These are phyloP conservation scores for Cantharis lateralis DNA, from an alignment of 2,888 invertebrate species.

Conservation along the genomic window DNA sequence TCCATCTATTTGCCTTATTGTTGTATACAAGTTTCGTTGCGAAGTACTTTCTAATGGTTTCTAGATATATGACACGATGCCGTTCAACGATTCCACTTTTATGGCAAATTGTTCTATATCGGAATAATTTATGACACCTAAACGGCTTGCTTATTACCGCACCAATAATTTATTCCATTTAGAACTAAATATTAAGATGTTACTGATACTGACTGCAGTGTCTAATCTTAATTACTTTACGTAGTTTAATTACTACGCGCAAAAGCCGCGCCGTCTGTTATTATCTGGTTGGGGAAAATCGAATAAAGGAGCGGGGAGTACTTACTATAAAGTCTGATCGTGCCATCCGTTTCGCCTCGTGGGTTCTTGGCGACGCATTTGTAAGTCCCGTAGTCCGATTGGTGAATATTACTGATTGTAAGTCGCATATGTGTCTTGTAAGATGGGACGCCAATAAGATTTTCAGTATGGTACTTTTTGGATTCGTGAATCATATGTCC, in stretches of 20 bases:
- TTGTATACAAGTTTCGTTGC: slow-evolving; percentile 48
- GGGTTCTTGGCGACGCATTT: slow-evolving; percentile 91
- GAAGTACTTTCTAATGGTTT: slow-evolving; percentile 49
- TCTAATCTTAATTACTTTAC: slow-evolving; percentile 52
- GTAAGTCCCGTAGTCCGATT: slow-evolving; percentile 83
- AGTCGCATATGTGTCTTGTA: slow-evolving; percentile 90
- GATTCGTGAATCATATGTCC: slow-evolving; percentile 89
- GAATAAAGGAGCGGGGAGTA: slow-evolving; percentile 44
- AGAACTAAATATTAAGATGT: slow-evolving; percentile 51
- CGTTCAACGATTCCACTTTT: slow-evolving; percentile 49
- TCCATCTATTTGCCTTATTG: slow-evolving; percentile 48
- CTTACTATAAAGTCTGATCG: slow-evolving; percentile 88
- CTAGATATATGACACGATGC: slow-evolving; percentile 46
- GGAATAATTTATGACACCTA: slow-evolving; percentile 48
- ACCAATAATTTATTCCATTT: slow-evolving; percentile 53
- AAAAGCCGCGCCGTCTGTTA: slow-evolving; percentile 45
- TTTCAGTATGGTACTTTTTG: slow-evolving; percentile 78
- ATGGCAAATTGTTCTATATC: slow-evolving; percentile 44
- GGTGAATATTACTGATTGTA: slow-evolving; percentile 76
- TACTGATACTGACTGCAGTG: slow-evolving; percentile 48
- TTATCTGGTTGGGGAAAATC: slow-evolving; percentile 41
- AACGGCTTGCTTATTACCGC: slow-evolving; percentile 45
- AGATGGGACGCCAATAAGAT: slow-evolving; percentile 68
- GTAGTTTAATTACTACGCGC: slow-evolving; percentile 49
- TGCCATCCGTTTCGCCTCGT: slow-evolving; percentile 87